Base-by-base conservation (phyloP, 2,888 invertebrate genomes). In the Rhingia rostrata region DNA sequence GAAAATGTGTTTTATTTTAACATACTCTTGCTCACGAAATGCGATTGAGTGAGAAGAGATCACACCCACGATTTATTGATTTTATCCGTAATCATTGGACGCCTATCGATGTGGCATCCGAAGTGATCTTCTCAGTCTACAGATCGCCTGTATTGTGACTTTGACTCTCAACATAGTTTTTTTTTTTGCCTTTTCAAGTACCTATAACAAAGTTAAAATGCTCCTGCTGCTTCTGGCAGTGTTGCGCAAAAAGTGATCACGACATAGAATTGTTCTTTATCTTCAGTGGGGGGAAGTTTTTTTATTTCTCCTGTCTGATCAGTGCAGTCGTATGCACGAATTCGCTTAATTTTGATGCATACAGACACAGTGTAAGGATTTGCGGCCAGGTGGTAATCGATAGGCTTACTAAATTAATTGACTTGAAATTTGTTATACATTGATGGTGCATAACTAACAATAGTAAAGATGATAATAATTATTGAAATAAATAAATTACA, bases 11-110 rank as follows among this genome's bases (percentile, higher is more conserved):
- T 54, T 73, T 74, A 41, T 49, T 69, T 56, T 12, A 35, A 12
- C 14, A 9, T 41, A 10, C 12, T 37, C 47, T 30, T 53, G 54
- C 77, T 79, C 79, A 80, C 69, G 64, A 41, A 49, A 54, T 61
- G 33, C 49, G 70, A 80, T 12, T 61, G 84, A 75, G 84, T 84
- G 84, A 84, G 84, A 84, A 84, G 80, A 74, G 74, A 84, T 84
- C 80, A 84, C 84, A 84, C 84, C 84, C 80, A 75, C 80, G 84
- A 79, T 84, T 80, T 84, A 84, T 84, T 84, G 84, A 84, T 84
- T 75, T 84, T 84, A 84, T 84, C 84, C 70, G 64, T 70, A 60
- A 70, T 84, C 79, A 54, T 61, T 80, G 80, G 70, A 84, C 84
- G 84, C 84, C 84, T 80, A 58, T 67, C 73, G 63, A 69, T 73